A percentile compares a stretch with the other conserved stretches of the same genome.
Conservation (phyloP, 1,140 invertebrate species). For the Semibalanus balanoides region DNA sequence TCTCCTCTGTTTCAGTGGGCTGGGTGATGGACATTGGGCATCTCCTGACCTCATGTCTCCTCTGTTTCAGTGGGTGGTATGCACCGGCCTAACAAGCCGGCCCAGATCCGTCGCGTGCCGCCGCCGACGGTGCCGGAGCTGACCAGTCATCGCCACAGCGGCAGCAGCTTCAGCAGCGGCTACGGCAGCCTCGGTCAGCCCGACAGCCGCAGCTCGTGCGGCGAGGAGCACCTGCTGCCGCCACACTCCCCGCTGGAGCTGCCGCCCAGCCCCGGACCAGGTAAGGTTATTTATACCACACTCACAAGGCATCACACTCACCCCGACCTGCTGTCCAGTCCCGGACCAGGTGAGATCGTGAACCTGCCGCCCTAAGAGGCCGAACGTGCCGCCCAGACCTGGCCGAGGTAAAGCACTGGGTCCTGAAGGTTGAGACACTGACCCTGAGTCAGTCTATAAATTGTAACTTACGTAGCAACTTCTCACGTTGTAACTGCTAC, state of each 20-base stretch:
- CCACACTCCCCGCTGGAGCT: constrained; percentile 16
- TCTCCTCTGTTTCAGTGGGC: too few relatives aligned
- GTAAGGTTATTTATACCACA: constrained; percentile 28
- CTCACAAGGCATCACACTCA: constrained; percentile 17
- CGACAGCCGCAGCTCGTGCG: constrained; percentile 38
- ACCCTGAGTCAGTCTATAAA: too few relatives aligned
- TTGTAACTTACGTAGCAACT: too few relatives aligned
- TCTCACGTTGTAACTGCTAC: too few relatives aligned
- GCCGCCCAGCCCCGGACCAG: constrained; percentile 32
- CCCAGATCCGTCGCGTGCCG: constrained; percentile 60
- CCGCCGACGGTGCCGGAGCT: constrained; percentile 59
- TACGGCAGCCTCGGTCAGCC: constrained; percentile 59
- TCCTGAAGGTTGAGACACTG: too few relatives aligned
- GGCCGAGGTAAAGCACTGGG: too few relatives aligned
- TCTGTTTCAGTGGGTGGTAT: constrained; percentile 55
- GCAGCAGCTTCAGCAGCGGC: constrained; percentile 54
- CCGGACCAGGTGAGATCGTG: constrained; percentile 19
- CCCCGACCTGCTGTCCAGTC: constrained; percentile 25
- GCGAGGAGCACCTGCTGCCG: constrained; percentile 21
- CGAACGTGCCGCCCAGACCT: too few relatives aligned
- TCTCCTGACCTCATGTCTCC: too few relatives aligned
- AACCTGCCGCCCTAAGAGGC: too few relatives aligned
- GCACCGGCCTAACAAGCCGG: constrained; percentile 57
- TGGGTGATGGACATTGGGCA: too few relatives aligned
- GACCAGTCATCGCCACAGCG: constrained; percentile 39